Base-by-base conservation (phyloP, 2,113 vertebrate species). In the Rhabdomys dilectus region DNA sequence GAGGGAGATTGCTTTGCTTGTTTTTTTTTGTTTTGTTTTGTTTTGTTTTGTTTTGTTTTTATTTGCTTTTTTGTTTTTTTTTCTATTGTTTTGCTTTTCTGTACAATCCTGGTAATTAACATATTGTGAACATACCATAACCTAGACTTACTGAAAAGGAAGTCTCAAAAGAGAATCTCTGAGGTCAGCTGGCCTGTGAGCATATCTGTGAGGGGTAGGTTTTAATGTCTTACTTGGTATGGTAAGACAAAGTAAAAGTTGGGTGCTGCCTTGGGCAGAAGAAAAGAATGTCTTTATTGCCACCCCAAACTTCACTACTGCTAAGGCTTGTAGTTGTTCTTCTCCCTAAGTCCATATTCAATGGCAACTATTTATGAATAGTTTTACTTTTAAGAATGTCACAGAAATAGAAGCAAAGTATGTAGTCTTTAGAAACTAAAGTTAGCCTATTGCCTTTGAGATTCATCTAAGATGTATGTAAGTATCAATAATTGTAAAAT, bases 371-470 rank as follows among this genome's bases (percentile, higher is more conserved):
- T 88, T 82, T 93, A 64, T 94, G 60, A 78, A 2, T 42, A 56
- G 45, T 66, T 95, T 87, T 76, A 56, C 85, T 94, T 91, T 92
- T 78, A 88, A 88, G 39, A 77, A 78, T 77, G 64, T 82, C 39
- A 60, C 86, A 42, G 22, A 95, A 95, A 88, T 80, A 7, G 42
- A 84, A 81, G n/a, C 60, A 72, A 94, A 95, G 21, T 94, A 75
- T 64, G 13, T 92, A 91, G 93, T 29, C 66, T 66, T 82, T 82
- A 70, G 75, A 73, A 51, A 78, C 56, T 94, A 36, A 7, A 26
- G 15, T 86, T 39, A 72, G 12, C 22, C 10, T 92, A 29, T 66
- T 76, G 78, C 42, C 82, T 93, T 72, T 91, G 53, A 92, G 36
- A 86, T 36, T 92, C 21, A 60, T 94, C 36, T 24, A 87, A 36